Evolutionary conservation across 2,797 vertebrate species (phyloP).

Genomic region (Philypnodon macrostomus): DNA sequence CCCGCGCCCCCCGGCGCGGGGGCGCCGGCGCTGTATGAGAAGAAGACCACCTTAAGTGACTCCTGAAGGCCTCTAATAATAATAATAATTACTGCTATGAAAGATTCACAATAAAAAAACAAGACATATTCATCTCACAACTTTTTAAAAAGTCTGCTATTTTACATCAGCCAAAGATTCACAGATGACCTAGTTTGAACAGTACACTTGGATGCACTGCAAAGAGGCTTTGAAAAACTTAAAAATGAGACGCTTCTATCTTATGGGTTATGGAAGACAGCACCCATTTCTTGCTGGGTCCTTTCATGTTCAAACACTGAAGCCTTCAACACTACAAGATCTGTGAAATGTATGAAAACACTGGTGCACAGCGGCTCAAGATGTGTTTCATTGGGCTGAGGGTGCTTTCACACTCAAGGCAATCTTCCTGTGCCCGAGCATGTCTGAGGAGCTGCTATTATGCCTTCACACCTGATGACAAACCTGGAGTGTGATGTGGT

Average conservation of each 20-base stretch:
- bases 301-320: slow-evolving; percentile 33
- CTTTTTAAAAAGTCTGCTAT: slow-evolving; percentile 18
- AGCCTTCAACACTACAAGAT: slow-evolving; percentile 38
- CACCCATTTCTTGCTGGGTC: slow-evolving; percentile 15
- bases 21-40: too few relatives aligned
- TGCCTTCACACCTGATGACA: not conserved
- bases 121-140: slow-evolving; percentile 10
- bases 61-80: slow-evolving; percentile 11
- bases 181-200: slow-evolving; percentile 61
- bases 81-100: slow-evolving; percentile 28
- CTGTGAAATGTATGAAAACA: slow-evolving; percentile 5
- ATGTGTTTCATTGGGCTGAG: slow-evolving; percentile 4
- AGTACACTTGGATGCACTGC: slow-evolving; percentile 27
- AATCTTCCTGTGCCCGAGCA: slow-evolving; percentile 6
- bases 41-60: slow-evolving; percentile 23
- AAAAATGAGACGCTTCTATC: not conserved
- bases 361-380: slow-evolving; percentile 4
- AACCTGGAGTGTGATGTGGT: not conserved
- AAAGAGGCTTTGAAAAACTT: slow-evolving; percentile 32
- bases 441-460: slow-evolving; percentile 2
- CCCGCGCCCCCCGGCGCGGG: too few relatives aligned
- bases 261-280: slow-evolving; percentile 16
- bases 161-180: slow-evolving; percentile 34
- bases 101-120: slow-evolving; percentile 11
- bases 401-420: slow-evolving; percentile 4